Conservation (phyloP, 2,113 vertebrate species). For the Cranoglanis bouderius region DNA sequence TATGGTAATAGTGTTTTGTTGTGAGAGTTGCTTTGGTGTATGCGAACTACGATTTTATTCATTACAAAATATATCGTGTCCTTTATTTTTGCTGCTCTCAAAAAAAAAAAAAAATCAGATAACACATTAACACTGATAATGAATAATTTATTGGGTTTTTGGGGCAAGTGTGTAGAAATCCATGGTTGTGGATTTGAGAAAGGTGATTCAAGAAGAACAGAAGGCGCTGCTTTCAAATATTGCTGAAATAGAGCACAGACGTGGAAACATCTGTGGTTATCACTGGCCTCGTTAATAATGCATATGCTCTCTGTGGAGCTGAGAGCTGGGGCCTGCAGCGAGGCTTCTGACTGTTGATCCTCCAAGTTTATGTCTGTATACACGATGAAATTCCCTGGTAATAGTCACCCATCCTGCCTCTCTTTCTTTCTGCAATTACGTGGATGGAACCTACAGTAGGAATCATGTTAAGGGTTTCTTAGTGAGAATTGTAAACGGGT, state of each 20-base stretch:
- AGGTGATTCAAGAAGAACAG: constrained; percentile 28
- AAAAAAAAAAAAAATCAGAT: constrained; percentile 15
- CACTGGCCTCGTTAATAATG: constrained; percentile 68
- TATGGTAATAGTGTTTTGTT: constrained; percentile 27
- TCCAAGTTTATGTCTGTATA: constrained; percentile 22
- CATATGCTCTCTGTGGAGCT: constrained; percentile 54
- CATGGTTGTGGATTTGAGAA: not conserved
- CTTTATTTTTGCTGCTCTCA: not conserved
- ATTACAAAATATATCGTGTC: not conserved
- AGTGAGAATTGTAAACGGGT: not conserved
- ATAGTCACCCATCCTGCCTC: not conserved
- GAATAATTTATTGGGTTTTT: constrained; percentile 38
- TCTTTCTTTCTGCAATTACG: not conserved
- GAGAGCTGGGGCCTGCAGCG: constrained; percentile 51
- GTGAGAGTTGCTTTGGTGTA: not conserved
- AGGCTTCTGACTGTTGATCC: constrained; percentile 42
- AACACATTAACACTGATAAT: not conserved
- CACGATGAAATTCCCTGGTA: not conserved
- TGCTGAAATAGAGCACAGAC: constrained; percentile 56
- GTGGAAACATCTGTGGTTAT: constrained; percentile 65
- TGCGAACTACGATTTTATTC: not conserved
- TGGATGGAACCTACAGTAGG: not conserved
- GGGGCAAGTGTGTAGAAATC: not conserved
- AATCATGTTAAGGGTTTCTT: not conserved
- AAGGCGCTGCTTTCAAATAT: not conserved